These are phyloP conservation scores for Drosophila varians DNA, from an alignment of 1,140 invertebrate species.

Conservation along the genomic window DNA sequence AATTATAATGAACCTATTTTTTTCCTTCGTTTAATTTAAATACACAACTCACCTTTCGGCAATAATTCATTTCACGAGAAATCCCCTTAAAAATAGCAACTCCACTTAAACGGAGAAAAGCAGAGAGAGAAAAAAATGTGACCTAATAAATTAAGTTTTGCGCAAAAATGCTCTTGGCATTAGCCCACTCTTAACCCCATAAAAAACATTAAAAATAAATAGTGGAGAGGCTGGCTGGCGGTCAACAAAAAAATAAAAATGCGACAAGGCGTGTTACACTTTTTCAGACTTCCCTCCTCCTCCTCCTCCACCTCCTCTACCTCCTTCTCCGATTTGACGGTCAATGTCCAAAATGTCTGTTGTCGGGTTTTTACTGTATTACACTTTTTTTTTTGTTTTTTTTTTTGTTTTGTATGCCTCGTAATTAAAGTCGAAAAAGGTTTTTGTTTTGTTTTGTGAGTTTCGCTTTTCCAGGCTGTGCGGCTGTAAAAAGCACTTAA, in stretches of 20 bases:
- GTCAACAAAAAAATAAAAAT: conserved; percentile 24
- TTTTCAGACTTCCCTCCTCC: conserved; percentile 9
- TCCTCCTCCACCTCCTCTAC: no score
- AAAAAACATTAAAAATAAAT: background rate
- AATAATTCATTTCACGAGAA: background rate
- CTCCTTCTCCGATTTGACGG: conserved; percentile 47
- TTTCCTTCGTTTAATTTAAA: background rate
- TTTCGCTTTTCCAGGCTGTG: conserved; percentile 1
- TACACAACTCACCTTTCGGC: background rate
- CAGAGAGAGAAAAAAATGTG: background rate
- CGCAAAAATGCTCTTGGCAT: conserved; percentile 11
- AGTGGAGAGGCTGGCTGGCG: conserved; percentile 2
- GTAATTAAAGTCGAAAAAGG: conserved; percentile 43
- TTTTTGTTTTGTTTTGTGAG: conserved; percentile 37
- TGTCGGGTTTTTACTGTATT: conserved; percentile 38
- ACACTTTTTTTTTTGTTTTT: background rate
- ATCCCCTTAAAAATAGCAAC: background rate
- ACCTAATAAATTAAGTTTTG: conserved; percentile 1
- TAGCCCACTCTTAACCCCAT: conserved; percentile 9
- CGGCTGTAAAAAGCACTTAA: conserved; percentile 35
- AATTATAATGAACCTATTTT: background rate
- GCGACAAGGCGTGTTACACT: conserved; percentile 44
- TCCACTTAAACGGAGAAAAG: background rate
- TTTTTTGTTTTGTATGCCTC: conserved; percentile 24
- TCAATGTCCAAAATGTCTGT: conserved; percentile 34